These are phyloP conservation scores for Aleiodes testaceus DNA, from an alignment of 2,888 invertebrate species.

Conservation along the genomic window DNA sequence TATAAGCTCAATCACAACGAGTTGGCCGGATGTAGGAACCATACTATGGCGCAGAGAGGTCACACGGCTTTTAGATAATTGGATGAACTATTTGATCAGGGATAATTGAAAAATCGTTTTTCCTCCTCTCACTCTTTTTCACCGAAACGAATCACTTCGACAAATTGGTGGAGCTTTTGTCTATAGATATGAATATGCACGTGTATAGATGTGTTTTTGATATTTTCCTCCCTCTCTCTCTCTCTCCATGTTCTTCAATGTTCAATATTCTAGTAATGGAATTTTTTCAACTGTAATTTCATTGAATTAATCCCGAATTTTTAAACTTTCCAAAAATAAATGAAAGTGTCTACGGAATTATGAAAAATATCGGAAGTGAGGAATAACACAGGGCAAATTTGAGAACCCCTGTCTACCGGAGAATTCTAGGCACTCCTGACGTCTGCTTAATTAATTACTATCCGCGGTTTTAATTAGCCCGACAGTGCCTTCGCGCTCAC, in stretches of 20 bases:
- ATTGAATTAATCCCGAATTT: background rate
- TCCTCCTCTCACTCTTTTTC: background rate
- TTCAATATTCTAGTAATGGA: constrained; percentile 6
- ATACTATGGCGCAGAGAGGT: constrained; percentile 47
- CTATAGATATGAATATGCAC: constrained; percentile 22
- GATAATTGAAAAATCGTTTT: constrained; percentile 55
- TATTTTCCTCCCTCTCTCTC: constrained; percentile 3
- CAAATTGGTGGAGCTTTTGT: constrained; percentile 45
- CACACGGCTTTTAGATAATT: constrained; percentile 55
- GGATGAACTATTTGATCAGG: constrained; percentile 53
- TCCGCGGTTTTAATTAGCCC: constrained; percentile 73
- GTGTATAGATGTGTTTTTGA: constrained; percentile 21
- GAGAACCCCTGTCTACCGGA: constrained; percentile 68
- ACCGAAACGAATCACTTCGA: constrained; percentile 40
- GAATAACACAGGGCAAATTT: constrained; percentile 47
- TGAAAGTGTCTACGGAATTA: background rate
- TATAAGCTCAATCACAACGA: constrained; percentile 64
- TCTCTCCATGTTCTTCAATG: constrained; percentile 20
- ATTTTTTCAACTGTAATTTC: background rate
- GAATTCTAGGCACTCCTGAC: constrained; percentile 70
- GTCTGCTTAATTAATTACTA: constrained; percentile 73
- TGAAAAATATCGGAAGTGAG: constrained; percentile 35
- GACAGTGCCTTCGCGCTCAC: constrained; percentile 51
- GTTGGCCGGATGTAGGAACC: constrained; percentile 49
- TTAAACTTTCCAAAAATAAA: background rate